Percentiles rank a stretch among this genome's conserved stretches.
phyloP scores from a whole-genome alignment of 2,797 vertebrate species.

The Sebastiscus tertius region DNA sequence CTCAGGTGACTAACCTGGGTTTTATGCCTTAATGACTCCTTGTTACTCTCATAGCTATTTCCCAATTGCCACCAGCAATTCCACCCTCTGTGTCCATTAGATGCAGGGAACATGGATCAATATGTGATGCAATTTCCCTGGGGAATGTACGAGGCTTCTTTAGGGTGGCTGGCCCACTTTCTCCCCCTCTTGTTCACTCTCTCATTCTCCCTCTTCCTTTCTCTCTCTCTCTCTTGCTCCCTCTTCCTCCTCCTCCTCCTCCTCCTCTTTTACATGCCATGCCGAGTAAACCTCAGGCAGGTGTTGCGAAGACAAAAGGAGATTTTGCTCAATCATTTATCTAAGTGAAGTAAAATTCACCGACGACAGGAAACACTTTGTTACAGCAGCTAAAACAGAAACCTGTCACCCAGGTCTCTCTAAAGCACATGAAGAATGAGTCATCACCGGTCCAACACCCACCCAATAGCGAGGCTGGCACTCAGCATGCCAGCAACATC shows the following conservation, averaged over 20 bases:
- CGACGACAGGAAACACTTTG: conserved; percentile 48
- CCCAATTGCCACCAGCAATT: conserved; percentile 73
- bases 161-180: conserved; percentile 45
- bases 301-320: conserved; percentile 37
- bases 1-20: conserved; percentile 70
- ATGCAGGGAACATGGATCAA: conserved; percentile 71
- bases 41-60: conserved; percentile 79
- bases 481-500: conserved; percentile 66
- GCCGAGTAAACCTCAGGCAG: conserved; percentile 48
- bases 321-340: conserved; percentile 55
- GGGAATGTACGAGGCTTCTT: conserved; percentile 58
- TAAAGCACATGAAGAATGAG: conserved; percentile 60
- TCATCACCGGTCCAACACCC: conserved; percentile 66
- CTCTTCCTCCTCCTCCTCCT: not conserved
- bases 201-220: not conserved
- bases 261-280: conserved; percentile 8
- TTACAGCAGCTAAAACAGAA: conserved; percentile 51
- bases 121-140: conserved; percentile 77
- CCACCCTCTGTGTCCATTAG: conserved; percentile 75
- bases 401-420: conserved; percentile 62
- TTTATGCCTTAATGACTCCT: conserved; percentile 81
- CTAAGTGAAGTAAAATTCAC: conserved; percentile 38
- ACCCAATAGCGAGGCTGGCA: conserved; percentile 50
- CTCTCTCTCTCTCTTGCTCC: not conserved
- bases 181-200: conserved; percentile 20